phyloP scores from a whole-genome alignment of 2,113 vertebrate genomes.

The Mesocricetus auratus region DNA sequence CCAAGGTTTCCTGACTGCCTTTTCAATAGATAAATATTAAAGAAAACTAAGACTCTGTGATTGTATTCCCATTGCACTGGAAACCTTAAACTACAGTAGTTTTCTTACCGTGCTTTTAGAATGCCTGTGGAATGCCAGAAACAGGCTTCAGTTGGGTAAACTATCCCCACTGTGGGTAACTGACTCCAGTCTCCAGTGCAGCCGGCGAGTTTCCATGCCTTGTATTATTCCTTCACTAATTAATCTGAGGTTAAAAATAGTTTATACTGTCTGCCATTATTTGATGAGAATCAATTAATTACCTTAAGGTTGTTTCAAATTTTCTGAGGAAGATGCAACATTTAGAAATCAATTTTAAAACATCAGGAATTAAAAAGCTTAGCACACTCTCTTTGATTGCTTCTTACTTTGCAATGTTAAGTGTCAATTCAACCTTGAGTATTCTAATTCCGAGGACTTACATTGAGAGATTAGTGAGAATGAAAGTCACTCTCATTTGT shows the following conservation, averaged over 20 bases:
- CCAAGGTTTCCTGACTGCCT: background rate
- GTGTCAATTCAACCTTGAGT: background rate
- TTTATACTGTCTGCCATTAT: background rate
- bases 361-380: background rate
- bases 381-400: background rate
- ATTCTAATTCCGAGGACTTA: constrained; percentile 33
- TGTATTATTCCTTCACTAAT: constrained; percentile 10
- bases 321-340: background rate
- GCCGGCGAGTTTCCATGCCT: background rate
- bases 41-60: background rate
- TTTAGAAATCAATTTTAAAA: constrained; percentile 42
- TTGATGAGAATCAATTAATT: background rate
- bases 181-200: background rate
- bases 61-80: background rate
- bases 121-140: background rate
- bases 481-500: constrained; percentile 37
- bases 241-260: background rate
- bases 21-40: constrained; percentile 1
- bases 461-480: constrained; percentile 28
- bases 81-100: background rate
- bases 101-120: background rate
- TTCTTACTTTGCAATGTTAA: background rate
- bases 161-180: background rate
- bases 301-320: constrained; percentile 5
- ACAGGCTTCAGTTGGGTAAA: background rate